Evolutionary conservation across 1,140 invertebrate genomes (phyloP), one percentile per base, ranked within the genome.

Genomic region (Drosophila willistoni): DNA sequence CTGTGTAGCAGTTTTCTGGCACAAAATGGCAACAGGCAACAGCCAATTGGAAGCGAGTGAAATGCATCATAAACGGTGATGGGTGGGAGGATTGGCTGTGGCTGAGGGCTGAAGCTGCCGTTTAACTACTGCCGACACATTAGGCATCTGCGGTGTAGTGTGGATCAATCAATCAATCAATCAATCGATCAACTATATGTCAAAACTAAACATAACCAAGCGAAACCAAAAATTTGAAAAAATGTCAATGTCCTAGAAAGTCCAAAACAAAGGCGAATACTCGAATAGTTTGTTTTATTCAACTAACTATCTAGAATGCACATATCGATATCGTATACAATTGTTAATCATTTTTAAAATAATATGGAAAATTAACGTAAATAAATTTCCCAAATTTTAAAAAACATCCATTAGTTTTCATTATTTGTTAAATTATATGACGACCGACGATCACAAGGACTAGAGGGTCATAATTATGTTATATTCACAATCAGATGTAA

Each of bases 141-240:
- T 55, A 55, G 10, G 51, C 25, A 29, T 29, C 25, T 29, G 25
- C 47, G 13, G 17, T 7, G 4, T 10, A 39, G 36, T 39, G 36
- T 39, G 17, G 25, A 39, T 39, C 33, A 39, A 59, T 59, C 29
- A 17, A 59, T 59, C 56, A 59, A 59, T 59, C 56, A 59, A 59
- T 57, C 69, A 12, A 19, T 39, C 25, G 5, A 25, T 29, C 29
- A 29, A 29, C 29, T 22, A 5, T 19, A 17, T 25, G 47, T 7
- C 12, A 56, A 33, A 56, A n/a, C 4, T 56, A 29, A 33, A 56
- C 25, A 33, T 33, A 56, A 56, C 25, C 54, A 33, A 56, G 29
- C 2, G 25, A 14, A 17, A 47, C 14, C 44, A 17, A 19, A 47
- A 47, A 47, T 47, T 29, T 47, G 5, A 2, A 10, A 44, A 47